Base-by-base conservation (phyloP, 2,113 vertebrate genomes). In the Donacobius atricapilla region DNA sequence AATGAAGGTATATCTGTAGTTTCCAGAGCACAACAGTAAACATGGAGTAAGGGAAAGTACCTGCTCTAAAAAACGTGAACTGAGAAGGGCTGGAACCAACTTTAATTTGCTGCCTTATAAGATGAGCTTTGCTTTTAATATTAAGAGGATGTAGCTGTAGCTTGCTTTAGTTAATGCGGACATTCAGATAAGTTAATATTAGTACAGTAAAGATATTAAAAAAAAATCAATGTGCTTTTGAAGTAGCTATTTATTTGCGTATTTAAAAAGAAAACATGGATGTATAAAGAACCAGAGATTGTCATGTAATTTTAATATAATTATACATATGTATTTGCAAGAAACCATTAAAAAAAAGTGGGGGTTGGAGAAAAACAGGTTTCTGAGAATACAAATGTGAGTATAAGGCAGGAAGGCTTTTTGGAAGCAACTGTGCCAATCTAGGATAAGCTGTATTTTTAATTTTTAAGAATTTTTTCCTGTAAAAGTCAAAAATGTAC, bases 61-160 rank as follows among this genome's bases (percentile, higher is more conserved):
- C 37, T 93, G 31, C 70, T 83, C 80, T 88, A 42, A 65, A 90
- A 96, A 92, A 65, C 0, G 0, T 42, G 23, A 61, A 40, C 39
- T 16, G 9, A 64, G 81, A 40, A 75, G 44, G 40, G 60, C 54
- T 68, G 45, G 19, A 91, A 45, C 42, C 54, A 40, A 68, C 61
- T 65, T 82, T 60, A 73, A 83, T 89, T 53, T 68, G 57, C 39
- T 71, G 33, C n/a, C 57, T 92, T 39, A 37, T 39, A 88, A 84
- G 42, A 91, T 42, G 45, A 78, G 10, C 53, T 82, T 94, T 94
- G 85, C 58, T 93, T 65, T 88, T 85, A 85, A 23, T 91, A 54
- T 57, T 47, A 79, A 37, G 58, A 78, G 21, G 7, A 79, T 73
- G 64, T 73, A 39, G 45, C 64, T 90, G 61, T 31, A 90, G 23